A percentile compares a stretch with the other conserved stretches of the same genome.
Conservation (phyloP, 2,888 invertebrate species). For the Pachycephus smyrnensis region DNA sequence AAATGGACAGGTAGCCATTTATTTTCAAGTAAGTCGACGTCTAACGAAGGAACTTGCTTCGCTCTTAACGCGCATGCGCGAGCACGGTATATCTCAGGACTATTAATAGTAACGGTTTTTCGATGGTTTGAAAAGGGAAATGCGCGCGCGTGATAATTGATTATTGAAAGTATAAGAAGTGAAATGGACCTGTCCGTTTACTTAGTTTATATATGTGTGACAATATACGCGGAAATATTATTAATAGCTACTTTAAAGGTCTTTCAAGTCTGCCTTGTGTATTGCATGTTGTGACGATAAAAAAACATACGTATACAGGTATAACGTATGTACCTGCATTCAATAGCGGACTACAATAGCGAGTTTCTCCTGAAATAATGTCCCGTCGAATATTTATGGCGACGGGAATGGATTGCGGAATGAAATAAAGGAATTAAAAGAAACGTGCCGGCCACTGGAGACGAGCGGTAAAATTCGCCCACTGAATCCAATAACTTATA, state of each 20-base stretch:
- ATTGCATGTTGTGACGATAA: not conserved
- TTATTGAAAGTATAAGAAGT: not conserved
- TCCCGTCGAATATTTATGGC: not conserved
- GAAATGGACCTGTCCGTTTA: not conserved
- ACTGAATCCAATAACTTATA: not conserved
- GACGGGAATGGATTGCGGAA: not conserved
- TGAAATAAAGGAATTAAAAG: not conserved
- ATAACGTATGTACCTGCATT: not conserved
- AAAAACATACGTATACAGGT: conserved; percentile 9
- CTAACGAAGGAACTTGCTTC: not conserved
- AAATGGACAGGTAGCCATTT: not conserved
- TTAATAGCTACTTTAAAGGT: conserved; percentile 24
- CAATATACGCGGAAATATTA: conserved; percentile 9
- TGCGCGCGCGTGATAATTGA: not conserved
- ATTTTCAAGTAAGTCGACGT: not conserved
- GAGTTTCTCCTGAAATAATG: conserved; percentile 7
- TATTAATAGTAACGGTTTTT: not conserved
- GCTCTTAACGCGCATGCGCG: not conserved
- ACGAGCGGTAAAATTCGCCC: not conserved
- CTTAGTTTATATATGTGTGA: not conserved
- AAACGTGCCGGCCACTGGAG: not conserved
- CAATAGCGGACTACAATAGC: not conserved
- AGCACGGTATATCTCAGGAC: not conserved
- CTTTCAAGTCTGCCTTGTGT: conserved; percentile 3
- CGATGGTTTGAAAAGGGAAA: not conserved